Percentiles rank a stretch among this genome's conserved stretches.
Conservation (phyloP, 2,113 vertebrate species). For the Chaetorhynchus papuensis region DNA sequence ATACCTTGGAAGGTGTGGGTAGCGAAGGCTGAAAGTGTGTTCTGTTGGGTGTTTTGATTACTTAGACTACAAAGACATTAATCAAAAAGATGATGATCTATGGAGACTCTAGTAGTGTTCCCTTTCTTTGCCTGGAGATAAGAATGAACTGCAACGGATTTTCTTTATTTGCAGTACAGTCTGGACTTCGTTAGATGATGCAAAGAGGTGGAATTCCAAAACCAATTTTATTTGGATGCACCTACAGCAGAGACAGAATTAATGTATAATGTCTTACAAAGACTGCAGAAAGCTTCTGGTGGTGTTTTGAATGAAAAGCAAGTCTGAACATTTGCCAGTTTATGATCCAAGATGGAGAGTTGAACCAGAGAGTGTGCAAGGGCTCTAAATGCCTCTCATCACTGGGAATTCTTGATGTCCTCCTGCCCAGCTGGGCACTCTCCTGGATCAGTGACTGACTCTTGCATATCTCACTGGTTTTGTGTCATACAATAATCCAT, state of each 20-base stretch:
- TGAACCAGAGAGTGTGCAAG: neutral
- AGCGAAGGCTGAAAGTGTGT: neutral
- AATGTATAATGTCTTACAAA: neutral
- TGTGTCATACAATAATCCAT: neutral
- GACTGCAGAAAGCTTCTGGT: neutral
- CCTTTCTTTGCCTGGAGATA: neutral
- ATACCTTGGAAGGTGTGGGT: neutral
- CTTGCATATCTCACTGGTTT: neutral
- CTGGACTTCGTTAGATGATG: neutral
- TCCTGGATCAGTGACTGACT: neutral
- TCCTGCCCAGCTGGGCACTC: neutral
- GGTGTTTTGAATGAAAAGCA: neutral
- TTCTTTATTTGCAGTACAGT: neutral
- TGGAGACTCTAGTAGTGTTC: neutral
- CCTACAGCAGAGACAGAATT: neutral
- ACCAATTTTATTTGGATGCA: neutral
- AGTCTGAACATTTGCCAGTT: neutral
- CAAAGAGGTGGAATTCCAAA: neutral
- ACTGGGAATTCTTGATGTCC: neutral
- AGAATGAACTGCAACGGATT: neutral
- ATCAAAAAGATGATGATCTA: neutral
- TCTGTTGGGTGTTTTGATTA: neutral
- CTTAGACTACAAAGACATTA: neutral
- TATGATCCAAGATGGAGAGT: neutral
- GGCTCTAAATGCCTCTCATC: neutral